Conservation (phyloP, 2,797 vertebrate species). For the Pygocentrus nattereri region DNA sequence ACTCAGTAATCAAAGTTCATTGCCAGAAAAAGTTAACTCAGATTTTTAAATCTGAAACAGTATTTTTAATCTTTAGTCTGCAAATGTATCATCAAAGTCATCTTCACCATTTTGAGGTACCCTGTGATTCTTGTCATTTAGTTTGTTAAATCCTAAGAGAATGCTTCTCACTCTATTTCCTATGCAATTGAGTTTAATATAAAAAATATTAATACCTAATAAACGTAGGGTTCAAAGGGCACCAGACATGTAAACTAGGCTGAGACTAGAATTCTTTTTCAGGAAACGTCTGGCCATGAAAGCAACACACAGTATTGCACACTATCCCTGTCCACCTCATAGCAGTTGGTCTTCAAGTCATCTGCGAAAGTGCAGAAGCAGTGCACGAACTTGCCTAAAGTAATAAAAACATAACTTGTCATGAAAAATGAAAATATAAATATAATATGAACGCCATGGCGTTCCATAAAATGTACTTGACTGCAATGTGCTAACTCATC, state of each 20-base stretch:
- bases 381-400: background rate
- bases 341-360: background rate
- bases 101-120: no score
- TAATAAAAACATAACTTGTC: background rate
- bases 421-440: background rate
- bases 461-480: background rate
- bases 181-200: no score
- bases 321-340: background rate
- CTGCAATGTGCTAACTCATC: constrained; percentile 24
- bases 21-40: no score
- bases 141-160: no score
- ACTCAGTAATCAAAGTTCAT: no score
- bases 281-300: background rate
- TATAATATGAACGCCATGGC: background rate
- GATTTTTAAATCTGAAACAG: no score
- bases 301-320: background rate
- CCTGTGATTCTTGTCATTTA: no score
- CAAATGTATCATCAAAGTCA: no score
- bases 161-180: no score
- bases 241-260: background rate
- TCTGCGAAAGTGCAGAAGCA: background rate
- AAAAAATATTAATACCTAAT: background rate
- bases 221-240: background rate
- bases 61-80: no score
- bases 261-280: background rate